These are phyloP conservation scores for Sinodicranocentrus sp. DNA, from an alignment of 2,888 invertebrate species.

Conservation along the genomic window DNA sequence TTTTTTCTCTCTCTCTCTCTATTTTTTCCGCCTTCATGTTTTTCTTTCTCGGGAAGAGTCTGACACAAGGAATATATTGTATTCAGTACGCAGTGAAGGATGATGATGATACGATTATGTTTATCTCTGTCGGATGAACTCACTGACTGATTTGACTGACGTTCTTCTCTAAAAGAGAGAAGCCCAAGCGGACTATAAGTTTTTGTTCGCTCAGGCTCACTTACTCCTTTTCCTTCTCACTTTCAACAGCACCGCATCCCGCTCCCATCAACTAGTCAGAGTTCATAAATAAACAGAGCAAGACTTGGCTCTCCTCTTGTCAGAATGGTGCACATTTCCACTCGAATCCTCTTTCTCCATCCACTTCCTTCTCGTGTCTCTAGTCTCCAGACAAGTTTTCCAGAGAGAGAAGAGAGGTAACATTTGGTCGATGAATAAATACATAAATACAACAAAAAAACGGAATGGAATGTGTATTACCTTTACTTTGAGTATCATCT, in stretches of 20 bases:
- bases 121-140: slow-evolving; percentile 51
- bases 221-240: slow-evolving; percentile 29
- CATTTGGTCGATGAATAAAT: slow-evolving; percentile 63
- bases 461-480: neutral
- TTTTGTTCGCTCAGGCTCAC: neutral
- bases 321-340: neutral
- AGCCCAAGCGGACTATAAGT: neutral
- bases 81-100: neutral
- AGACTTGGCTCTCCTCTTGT: neutral
- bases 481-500: slow-evolving; percentile 26
- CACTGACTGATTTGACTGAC: slow-evolving; percentile 61
- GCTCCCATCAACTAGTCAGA: slow-evolving; percentile 16
- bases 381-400: no score
- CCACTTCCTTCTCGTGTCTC: slow-evolving; percentile 32
- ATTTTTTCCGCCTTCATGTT: neutral
- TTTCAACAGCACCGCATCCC: slow-evolving; percentile 21
- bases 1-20: neutral
- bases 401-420: slow-evolving; percentile 24
- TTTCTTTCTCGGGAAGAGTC: no score
- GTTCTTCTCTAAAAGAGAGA: slow-evolving; percentile 15
- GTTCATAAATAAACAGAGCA: slow-evolving; percentile 57
- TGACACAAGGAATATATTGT: neutral
- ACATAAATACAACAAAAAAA: slow-evolving; percentile 33
- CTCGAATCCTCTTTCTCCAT: slow-evolving; percentile 30
- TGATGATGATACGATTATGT: slow-evolving; percentile 58